Conservation (phyloP, 2,113 vertebrate species). For the Dicaeum eximium region DNA sequence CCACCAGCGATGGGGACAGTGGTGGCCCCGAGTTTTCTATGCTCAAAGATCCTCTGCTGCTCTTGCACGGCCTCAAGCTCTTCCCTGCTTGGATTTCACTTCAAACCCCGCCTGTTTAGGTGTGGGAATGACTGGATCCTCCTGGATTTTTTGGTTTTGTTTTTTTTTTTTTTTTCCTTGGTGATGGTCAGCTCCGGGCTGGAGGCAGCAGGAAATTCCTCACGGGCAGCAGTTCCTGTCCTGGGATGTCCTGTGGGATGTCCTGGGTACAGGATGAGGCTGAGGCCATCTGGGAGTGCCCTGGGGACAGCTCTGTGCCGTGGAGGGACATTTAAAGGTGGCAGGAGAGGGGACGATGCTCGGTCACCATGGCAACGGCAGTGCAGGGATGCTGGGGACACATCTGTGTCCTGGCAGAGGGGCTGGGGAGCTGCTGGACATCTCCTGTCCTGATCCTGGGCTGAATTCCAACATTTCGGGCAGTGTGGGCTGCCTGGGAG, state of each 20-base stretch:
- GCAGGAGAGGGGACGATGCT: neutral
- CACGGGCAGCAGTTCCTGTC: neutral
- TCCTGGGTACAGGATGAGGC: neutral
- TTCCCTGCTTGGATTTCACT: neutral
- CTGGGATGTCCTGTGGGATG: neutral
- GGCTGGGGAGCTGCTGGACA: neutral
- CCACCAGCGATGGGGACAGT: neutral
- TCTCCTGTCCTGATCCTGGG: accelerated
- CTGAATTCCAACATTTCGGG: neutral
- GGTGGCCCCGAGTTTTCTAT: neutral
- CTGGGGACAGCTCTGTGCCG: accelerated
- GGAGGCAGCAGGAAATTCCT: neutral
- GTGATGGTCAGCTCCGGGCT: neutral
- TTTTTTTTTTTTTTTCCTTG: no score
- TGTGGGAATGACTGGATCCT: neutral
- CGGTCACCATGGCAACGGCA: neutral
- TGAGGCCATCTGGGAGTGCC: neutral
- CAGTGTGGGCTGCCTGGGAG: accelerated
- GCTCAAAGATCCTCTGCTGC: neutral
- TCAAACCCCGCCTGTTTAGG: neutral
- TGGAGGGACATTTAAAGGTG: neutral
- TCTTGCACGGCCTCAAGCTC: neutral
- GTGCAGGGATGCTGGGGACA: neutral
- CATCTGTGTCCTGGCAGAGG: neutral
- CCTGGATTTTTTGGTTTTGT: no score